phyloP scores from a whole-genome alignment of 2,797 vertebrate species.

The Rousettus madagascariensis region DNA sequence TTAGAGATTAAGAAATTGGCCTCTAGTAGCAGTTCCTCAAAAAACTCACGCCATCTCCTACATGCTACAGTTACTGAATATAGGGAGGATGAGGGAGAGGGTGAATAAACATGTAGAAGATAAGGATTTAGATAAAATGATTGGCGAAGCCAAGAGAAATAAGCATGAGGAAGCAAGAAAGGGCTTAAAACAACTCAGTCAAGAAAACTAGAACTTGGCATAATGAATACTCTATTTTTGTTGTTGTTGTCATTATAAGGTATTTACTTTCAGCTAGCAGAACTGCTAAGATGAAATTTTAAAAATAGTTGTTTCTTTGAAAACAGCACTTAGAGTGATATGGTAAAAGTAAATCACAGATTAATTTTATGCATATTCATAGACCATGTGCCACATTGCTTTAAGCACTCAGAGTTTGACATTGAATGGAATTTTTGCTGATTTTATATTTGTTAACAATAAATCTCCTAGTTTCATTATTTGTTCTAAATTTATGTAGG shows the following conservation, averaged over 20 bases:
- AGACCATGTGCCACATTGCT: neutral
- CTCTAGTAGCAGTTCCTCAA: neutral
- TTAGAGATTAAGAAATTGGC: neutral
- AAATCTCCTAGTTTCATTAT: neutral
- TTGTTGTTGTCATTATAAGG: neutral
- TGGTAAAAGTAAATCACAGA: neutral
- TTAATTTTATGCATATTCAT: neutral
- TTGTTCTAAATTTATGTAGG: neutral
- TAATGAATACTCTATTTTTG: neutral
- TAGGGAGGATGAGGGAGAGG: neutral
- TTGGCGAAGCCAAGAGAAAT: neutral
- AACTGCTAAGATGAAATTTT: neutral
- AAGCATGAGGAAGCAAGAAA: neutral
- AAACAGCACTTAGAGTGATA: neutral
- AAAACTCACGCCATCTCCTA: neutral
- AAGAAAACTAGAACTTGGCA: neutral
- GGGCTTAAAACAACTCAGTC: neutral
- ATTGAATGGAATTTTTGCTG: constrained; percentile 18
- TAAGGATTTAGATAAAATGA: neutral
- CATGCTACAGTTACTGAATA: neutral
- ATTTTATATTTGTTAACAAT: constrained; percentile 33
- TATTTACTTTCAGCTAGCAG: constrained; percentile 31
- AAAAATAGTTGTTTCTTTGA: neutral
- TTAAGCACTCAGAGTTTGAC: constrained; percentile 2
- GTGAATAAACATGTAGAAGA: neutral